These are phyloP conservation scores for Philonicus albiceps DNA, from an alignment of 2,888 invertebrate genomes.

Conservation along the genomic window DNA sequence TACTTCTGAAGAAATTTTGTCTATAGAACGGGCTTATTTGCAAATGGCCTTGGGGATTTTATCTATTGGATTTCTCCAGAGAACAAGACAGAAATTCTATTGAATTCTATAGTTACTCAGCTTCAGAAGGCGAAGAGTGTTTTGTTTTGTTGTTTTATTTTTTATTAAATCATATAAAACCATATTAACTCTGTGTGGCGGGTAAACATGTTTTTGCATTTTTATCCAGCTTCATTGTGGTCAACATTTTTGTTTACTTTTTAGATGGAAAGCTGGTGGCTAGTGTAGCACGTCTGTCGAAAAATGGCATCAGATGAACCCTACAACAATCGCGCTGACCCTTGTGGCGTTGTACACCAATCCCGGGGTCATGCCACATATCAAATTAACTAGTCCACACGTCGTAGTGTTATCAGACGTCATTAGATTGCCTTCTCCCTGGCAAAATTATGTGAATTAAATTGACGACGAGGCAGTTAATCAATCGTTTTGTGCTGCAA, in stretches of 20 bases:
- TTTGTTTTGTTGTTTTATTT: neutral
- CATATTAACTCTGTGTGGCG: neutral
- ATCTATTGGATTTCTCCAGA: neutral
- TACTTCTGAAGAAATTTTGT: neutral
- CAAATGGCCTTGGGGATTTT: neutral
- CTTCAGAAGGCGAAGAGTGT: neutral
- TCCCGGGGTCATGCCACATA: neutral
- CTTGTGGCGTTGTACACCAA: neutral
- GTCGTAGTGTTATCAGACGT: neutral
- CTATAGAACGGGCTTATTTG: neutral
- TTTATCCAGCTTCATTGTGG: neutral
- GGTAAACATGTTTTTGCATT: neutral
- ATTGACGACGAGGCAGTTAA: neutral
- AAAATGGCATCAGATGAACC: neutral
- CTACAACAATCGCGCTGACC: neutral
- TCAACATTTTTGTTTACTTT: neutral
- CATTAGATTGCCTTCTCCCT: neutral
- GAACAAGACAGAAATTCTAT: neutral
- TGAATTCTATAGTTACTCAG: neutral
- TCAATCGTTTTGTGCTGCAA: neutral
- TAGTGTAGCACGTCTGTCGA: neutral
- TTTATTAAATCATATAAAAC: neutral
- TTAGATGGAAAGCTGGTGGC: neutral
- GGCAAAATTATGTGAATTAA: neutral
- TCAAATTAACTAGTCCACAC: neutral